phyloP scores from a whole-genome alignment of 2,797 vertebrate species.

The Alfaro cultratus region DNA sequence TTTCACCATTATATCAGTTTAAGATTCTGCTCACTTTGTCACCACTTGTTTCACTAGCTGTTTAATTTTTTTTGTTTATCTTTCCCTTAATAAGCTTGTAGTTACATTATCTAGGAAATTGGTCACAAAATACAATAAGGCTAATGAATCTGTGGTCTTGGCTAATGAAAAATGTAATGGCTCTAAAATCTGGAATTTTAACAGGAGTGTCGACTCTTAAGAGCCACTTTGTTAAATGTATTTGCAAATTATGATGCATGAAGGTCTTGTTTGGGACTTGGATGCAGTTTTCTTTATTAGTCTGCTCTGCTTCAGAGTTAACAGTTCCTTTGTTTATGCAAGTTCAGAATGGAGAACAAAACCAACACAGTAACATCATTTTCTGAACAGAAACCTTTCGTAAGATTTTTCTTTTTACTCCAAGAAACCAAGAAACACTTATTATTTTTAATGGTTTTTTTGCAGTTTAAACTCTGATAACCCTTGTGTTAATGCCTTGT shows the following conservation, averaged over 20 bases:
- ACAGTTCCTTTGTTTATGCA: background rate
- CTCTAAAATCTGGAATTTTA: background rate
- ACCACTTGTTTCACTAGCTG: background rate
- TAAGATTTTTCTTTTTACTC: slow-evolving; percentile 39
- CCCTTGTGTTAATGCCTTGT: slow-evolving; percentile 28
- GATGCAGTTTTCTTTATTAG: slow-evolving; percentile 54
- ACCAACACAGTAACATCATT: slow-evolving; percentile 39
- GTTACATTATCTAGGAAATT: background rate
- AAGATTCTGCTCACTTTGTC: background rate
- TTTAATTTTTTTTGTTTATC: background rate
- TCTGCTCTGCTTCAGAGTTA: slow-evolving; percentile 28
- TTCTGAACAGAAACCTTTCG: slow-evolving; percentile 39
- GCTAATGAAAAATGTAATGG: too few species aligned
- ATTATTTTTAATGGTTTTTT: slow-evolving; percentile 45
- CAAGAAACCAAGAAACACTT: slow-evolving; percentile 41
- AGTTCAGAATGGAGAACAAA: background rate
- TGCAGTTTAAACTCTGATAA: slow-evolving; percentile 43
- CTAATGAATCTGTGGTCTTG: too few species aligned
- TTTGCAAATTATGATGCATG: slow-evolving; percentile 34
- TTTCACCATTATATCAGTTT: background rate
- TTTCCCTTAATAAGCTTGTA: background rate
- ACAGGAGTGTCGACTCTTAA: background rate
- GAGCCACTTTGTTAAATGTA: slow-evolving; percentile 11
- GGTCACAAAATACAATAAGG: background rate
- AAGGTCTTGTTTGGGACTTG: slow-evolving; percentile 48